Conservation (phyloP, 1,140 invertebrate genomes). For the Ceratina australensis region DNA sequence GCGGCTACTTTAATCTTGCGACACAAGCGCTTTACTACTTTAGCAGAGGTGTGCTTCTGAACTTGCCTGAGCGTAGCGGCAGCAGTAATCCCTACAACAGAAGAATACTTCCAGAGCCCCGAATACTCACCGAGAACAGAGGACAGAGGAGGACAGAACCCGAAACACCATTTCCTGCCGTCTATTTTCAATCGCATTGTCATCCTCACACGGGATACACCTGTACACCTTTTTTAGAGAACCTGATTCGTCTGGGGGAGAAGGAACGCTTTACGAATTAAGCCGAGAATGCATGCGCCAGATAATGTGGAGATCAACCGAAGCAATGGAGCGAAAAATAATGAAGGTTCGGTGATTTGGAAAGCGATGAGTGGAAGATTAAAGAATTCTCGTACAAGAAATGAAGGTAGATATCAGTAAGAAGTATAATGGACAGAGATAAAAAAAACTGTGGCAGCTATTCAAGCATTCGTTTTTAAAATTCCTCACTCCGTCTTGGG, state of each 20-base stretch:
- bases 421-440: too few relatives aligned
- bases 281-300: constrained; percentile 16
- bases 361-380: not conserved
- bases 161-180: constrained; percentile 17
- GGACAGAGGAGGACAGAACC: constrained; percentile 26
- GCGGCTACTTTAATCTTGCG: constrained; percentile 72
- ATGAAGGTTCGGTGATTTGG: not conserved
- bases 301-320: not conserved
- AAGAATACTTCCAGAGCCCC: constrained; percentile 76
- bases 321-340: not conserved
- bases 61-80: constrained; percentile 78
- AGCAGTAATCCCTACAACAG: constrained; percentile 79
- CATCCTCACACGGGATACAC: constrained; percentile 10
- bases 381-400: not conserved
- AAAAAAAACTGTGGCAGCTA: too few relatives aligned
- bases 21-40: constrained; percentile 73
- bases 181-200: constrained; percentile 20
- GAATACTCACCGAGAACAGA: constrained; percentile 68
- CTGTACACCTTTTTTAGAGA: constrained; percentile 31
- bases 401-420: not conserved
- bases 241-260: not conserved
- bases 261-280: constrained; percentile 3
- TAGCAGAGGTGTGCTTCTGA: constrained; percentile 71
- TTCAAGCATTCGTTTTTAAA: too few relatives aligned
- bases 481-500: too few relatives aligned